A percentile compares a stretch with the other conserved stretches of the same genome.
Evolutionary conservation across 2,797 vertebrate species (phyloP).

Genomic region (Notamacropus eugenii): DNA sequence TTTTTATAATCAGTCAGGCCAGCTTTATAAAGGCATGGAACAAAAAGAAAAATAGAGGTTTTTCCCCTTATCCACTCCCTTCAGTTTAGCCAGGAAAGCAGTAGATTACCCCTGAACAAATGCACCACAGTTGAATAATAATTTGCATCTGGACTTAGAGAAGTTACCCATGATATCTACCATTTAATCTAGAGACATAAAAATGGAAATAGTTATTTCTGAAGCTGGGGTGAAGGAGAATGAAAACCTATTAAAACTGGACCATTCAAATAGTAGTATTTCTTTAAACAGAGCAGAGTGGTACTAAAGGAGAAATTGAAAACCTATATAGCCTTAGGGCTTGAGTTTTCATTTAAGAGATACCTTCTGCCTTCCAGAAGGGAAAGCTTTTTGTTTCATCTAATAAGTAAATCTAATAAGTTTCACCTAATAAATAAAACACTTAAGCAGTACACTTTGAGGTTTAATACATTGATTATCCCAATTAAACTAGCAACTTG

Average conservation of each 20-base stretch:
- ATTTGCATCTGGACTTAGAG: not conserved
- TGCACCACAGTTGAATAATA: not conserved
- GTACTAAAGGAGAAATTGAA: conserved; percentile 1
- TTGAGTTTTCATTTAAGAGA: not conserved
- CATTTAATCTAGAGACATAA: not conserved
- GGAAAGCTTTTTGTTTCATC: not conserved
- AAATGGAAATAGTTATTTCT: not conserved
- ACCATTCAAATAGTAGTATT: not conserved
- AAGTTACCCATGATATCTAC: not conserved
- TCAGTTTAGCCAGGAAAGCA: not conserved
- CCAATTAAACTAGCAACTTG: not conserved
- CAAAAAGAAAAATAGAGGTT: not conserved
- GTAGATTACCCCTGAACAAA: not conserved
- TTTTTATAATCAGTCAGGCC: not conserved
- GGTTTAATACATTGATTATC: not conserved
- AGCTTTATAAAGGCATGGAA: not conserved
- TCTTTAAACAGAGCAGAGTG: not conserved
- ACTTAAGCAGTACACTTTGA: not conserved
- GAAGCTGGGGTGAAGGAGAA: not conserved
- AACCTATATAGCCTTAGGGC: not conserved
- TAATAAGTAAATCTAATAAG: not conserved
- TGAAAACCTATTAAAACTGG: not conserved
- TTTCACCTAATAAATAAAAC: not conserved
- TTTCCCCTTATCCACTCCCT: not conserved
- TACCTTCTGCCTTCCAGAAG: not conserved